Evolutionary conservation across 2,888 invertebrate genomes (phyloP).

Genomic region (Lycaena phlaeas): DNA sequence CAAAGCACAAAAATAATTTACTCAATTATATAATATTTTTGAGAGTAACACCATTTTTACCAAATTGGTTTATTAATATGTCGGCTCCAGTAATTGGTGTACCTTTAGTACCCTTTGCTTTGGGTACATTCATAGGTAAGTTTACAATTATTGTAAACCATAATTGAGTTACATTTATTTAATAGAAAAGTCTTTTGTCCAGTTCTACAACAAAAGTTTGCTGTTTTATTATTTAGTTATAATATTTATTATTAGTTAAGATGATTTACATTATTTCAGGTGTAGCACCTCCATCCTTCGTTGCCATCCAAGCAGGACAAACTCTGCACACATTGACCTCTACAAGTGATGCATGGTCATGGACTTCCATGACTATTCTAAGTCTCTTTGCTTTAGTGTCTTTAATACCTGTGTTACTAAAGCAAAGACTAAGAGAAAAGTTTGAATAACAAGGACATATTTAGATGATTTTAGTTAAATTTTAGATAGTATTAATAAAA

Average conservation of each 20-base stretch:
- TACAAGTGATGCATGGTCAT: slow-evolving; percentile 89
- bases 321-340: slow-evolving; percentile 94
- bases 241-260: no score
- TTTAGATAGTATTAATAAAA: slow-evolving; percentile 23
- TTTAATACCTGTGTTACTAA: slow-evolving; percentile 89
- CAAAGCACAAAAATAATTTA: slow-evolving; percentile 89
- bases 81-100: slow-evolving; percentile 97
- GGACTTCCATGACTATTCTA: slow-evolving; percentile 86
- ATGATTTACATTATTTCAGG: slow-evolving; percentile 69
- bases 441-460: slow-evolving; percentile 76
- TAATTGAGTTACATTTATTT: no score
- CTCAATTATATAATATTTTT: slow-evolving; percentile 97
- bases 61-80: slow-evolving; percentile 99
- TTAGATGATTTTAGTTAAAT: slow-evolving; percentile 40
- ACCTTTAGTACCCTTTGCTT: slow-evolving; percentile 90
- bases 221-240: no score
- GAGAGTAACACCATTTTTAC: slow-evolving; percentile 96
- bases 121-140: slow-evolving; percentile 95
- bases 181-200: no score
- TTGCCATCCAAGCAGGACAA: slow-evolving; percentile 98
- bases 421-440: slow-evolving; percentile 83
- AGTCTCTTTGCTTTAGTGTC: slow-evolving; percentile 86
- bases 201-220: no score
- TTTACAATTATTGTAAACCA: slow-evolving; percentile 12
- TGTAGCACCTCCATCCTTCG: slow-evolving; percentile 96